Evolutionary conservation across 35 echinoderm and acorn worm species (phyloP).

Genomic region (Eucidaris tribuloides): DNA sequence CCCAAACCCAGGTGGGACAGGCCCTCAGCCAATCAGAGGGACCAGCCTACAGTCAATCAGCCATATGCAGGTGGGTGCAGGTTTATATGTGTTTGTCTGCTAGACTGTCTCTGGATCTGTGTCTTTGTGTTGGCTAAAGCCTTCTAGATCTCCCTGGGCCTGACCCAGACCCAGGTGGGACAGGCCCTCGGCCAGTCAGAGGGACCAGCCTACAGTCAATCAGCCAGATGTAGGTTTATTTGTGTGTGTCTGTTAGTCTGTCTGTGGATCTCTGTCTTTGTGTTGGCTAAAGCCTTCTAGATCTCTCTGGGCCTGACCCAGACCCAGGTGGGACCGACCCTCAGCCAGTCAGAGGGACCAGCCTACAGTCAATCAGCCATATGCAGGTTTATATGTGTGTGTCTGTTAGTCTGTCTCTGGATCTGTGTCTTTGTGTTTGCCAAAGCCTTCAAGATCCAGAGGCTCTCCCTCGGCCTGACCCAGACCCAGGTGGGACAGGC

Average conservation of each 20-base stretch:
- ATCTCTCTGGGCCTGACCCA: constrained; percentile 90
- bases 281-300: constrained; percentile 98
- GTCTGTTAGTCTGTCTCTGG: too few species aligned
- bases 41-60: constrained; percentile 96
- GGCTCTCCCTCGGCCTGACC: constrained; percentile 91
- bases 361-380: too few species aligned
- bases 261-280: too few species aligned
- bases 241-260: too few species aligned
- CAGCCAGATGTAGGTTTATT: background rate
- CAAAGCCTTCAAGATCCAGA: constrained; percentile 90
- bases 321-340: background rate
- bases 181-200: background rate
- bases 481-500: constrained; percentile 98
- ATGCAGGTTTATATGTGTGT: background rate
- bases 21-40: constrained; percentile 96
- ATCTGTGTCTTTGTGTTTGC: too few species aligned
- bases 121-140: constrained; percentile 99
- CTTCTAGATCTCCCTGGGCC: constrained; percentile 93
- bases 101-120: too few species aligned
- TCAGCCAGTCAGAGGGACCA: background rate
- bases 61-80: constrained; percentile 85
- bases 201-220: too few species aligned
- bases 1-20: constrained; percentile 96
- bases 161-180: constrained; percentile 40
- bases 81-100: background rate